phyloP scores from a whole-genome alignment of 2,797 vertebrate genomes.

The Australoheros facetus region DNA sequence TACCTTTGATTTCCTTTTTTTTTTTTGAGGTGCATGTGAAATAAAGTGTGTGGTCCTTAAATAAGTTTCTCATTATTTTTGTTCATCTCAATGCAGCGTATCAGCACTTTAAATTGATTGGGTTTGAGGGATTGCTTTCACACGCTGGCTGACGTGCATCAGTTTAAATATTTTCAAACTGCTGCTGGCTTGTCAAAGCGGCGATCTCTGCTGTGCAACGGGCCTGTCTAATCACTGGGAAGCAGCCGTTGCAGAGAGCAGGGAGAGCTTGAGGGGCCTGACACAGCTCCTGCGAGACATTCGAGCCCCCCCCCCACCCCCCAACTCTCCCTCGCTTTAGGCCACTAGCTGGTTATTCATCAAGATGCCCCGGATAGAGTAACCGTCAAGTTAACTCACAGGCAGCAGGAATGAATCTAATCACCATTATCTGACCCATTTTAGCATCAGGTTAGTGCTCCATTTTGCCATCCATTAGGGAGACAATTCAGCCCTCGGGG shows the following conservation, averaged over 20 bases:
- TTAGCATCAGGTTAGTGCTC: constrained; percentile 77
- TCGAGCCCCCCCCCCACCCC: constrained; percentile 25
- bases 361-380: constrained; percentile 72
- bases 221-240: constrained; percentile 68
- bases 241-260: constrained; percentile 54
- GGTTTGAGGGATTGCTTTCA: constrained; percentile 15
- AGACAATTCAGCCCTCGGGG: constrained; percentile 72
- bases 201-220: constrained; percentile 57
- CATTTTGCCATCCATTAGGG: constrained; percentile 79
- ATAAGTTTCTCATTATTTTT: constrained; percentile 25
- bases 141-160: not conserved
- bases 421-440: constrained; percentile 80
- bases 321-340: constrained; percentile 44
- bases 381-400: constrained; percentile 66
- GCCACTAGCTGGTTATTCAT: constrained; percentile 73
- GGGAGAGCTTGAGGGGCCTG: constrained; percentile 48
- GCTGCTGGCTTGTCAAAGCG: constrained; percentile 62
- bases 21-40: constrained; percentile 9
- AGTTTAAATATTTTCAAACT: constrained; percentile 17
- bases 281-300: constrained; percentile 58
- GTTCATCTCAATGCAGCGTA: not conserved
- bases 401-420: constrained; percentile 69
- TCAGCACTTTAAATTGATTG: not conserved
- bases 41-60: constrained; percentile 49
- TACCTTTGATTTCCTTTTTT: not conserved